phyloP scores from a whole-genome alignment of 2,797 vertebrate species.

The Rhinogobio ventralis region DNA sequence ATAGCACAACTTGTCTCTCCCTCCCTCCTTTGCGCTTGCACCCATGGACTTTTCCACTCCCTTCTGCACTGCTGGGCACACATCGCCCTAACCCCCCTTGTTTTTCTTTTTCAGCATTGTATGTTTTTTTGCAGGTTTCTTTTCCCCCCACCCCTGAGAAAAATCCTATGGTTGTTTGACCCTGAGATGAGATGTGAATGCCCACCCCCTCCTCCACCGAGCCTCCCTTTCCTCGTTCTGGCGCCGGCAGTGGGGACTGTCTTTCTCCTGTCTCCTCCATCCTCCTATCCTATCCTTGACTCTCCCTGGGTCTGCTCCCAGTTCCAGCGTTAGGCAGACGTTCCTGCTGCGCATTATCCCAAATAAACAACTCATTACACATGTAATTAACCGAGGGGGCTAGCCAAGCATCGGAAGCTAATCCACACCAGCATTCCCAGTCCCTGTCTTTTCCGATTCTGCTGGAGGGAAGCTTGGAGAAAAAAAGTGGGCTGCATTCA shows the following conservation, averaged over 20 bases:
- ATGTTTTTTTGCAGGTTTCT: constrained; percentile 73
- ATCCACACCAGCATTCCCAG: constrained; percentile 79
- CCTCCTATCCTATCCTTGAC: constrained; percentile 72
- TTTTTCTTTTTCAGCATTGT: constrained; percentile 65
- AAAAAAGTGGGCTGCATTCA: constrained; percentile 55
- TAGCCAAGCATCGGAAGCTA: constrained; percentile 75
- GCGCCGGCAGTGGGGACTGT: constrained; percentile 40
- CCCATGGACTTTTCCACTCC: constrained; percentile 86
- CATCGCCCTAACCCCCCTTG: constrained; percentile 57
- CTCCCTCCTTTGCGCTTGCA: constrained; percentile 66
- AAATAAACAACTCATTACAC: constrained; percentile 87
- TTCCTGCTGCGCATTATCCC: constrained; percentile 80
- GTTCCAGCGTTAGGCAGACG: constrained; percentile 63
- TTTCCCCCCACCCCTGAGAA: constrained; percentile 78
- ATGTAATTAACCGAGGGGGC: constrained; percentile 82
- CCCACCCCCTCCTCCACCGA: constrained; percentile 60
- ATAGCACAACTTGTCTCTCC: constrained; percentile 81
- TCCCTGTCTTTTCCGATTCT: constrained; percentile 73
- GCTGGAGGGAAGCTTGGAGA: constrained; percentile 69
- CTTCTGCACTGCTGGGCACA: constrained; percentile 66
- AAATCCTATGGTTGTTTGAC: constrained; percentile 76
- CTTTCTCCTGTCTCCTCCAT: constrained; percentile 59
- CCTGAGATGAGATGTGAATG: constrained; percentile 75
- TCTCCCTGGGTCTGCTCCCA: constrained; percentile 68
- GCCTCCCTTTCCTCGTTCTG: constrained; percentile 65